Evolutionary conservation across 2,888 invertebrate species (phyloP), one percentile per base, ranked within the genome.

Genomic region (Melieria picta): DNA sequence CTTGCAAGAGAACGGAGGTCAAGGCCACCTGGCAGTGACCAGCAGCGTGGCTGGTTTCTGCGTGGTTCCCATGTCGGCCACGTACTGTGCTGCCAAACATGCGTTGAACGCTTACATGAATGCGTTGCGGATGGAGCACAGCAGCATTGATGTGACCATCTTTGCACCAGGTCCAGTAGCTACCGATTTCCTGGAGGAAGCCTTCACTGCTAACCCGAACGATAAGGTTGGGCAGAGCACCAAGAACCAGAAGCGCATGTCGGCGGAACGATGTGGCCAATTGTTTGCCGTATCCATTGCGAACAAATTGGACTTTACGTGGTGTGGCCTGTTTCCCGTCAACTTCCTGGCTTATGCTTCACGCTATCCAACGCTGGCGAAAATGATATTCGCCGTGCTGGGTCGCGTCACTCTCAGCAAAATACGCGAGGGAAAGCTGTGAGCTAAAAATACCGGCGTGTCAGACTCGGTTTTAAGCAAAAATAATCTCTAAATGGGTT

Each of bases 51-150:
- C 93, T 7, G 95, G 94, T 6, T 87, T 94, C 72, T 78, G 91
- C 42, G 90, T 91, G 0, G 89, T 89, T 10, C 92, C 93, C 0
- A 91, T 88, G 83, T 93, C 93, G 0, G 91, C 89, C 5, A 89
- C 91, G 3, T 94, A 95, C 80, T 91, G 91, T 11, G 94, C 90
- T 16, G 89, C 93, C 1, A 95, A 95, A 84, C 91, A 92, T 86
- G 93, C 94, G 0, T 80, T 95, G 58, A 93, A 94, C 83, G 94
- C 94, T 1, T 95, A 93, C 81, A 92, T 92, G 83, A 89, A 91
- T 76, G 81, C 89, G n/a, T 85, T 94, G 82, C 90, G 91, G 80
- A 77, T 89, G 46, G 87, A 87, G n/a, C 86, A 88, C 58, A 84
- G 84, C 0, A 89, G 90, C 67, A 87, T 94, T 64, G 80, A 89